Evolutionary conservation across 2,113 vertebrate genomes (phyloP).

Genomic region (Bothrops jararaca): DNA sequence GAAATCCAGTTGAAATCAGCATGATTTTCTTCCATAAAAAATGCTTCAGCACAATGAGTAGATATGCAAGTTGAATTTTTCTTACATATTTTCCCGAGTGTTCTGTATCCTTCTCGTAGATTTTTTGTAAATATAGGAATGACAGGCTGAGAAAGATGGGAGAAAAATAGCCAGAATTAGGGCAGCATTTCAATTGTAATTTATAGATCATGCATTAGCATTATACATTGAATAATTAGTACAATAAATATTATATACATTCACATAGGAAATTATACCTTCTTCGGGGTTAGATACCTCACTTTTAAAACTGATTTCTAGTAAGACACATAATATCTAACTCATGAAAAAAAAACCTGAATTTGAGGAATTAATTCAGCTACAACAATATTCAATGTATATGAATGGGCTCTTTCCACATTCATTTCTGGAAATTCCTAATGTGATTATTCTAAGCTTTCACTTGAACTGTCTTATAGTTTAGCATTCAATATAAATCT

Average conservation of each 20-base stretch:
- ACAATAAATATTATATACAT: background rate
- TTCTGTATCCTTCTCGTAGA: conserved; percentile 36
- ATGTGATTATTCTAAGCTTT: background rate
- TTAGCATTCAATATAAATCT: background rate
- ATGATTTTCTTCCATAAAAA: background rate
- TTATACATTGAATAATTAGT: background rate
- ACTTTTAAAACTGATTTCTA: background rate
- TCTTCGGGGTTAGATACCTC: background rate
- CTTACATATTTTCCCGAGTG: conserved; percentile 34
- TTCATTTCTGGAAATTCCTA: background rate
- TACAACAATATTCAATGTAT: background rate
- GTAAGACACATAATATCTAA: background rate
- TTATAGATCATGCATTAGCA: background rate
- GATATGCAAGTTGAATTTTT: conserved; percentile 5
- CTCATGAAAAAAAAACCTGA: background rate
- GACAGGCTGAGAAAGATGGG: conserved; percentile 25
- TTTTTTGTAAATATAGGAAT: conserved; percentile 33
- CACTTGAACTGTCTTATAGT: background rate
- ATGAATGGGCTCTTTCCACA: background rate
- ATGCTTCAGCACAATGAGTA: background rate
- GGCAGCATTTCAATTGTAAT: background rate
- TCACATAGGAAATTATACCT: background rate
- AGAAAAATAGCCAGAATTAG: conserved; percentile 26
- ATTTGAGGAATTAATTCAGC: background rate
- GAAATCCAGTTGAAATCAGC: background rate